Conservation (phyloP, 2,113 vertebrate genomes). For the Pica pica region DNA sequence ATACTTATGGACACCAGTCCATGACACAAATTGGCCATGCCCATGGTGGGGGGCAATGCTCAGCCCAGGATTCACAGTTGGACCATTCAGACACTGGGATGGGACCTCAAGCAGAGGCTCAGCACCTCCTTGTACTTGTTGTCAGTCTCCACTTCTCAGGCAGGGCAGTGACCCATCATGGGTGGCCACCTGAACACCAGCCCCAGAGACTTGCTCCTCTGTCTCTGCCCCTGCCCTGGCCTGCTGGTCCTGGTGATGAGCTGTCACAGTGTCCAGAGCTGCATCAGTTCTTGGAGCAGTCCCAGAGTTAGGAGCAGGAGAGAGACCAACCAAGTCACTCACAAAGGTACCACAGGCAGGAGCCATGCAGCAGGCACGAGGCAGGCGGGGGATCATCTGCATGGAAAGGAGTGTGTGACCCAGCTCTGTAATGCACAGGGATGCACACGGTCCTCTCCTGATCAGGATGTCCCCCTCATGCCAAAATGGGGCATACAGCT, state of each 20-base stretch:
- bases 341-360: background rate
- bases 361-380: fast-evolving
- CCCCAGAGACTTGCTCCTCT: background rate
- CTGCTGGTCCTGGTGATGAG: background rate
- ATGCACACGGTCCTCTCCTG: background rate
- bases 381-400: fast-evolving
- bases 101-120: background rate
- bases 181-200: background rate
- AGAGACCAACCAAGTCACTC: fast-evolving
- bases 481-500: background rate
- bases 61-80: background rate
- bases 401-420: fast-evolving
- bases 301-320: background rate
- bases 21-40: background rate
- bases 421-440: background rate
- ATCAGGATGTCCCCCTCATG: no score
- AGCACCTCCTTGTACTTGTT: background rate
- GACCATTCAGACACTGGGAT: background rate
- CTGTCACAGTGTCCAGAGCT: fast-evolving
- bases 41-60: background rate
- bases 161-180: background rate
- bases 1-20: background rate
- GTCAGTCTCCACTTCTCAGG: background rate
- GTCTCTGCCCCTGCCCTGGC: background rate
- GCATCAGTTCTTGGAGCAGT: background rate